Evolutionary conservation across 2,113 vertebrate genomes (phyloP), one percentile per base, ranked within the genome.

Genomic region (Callocephalon fimbriatum): DNA sequence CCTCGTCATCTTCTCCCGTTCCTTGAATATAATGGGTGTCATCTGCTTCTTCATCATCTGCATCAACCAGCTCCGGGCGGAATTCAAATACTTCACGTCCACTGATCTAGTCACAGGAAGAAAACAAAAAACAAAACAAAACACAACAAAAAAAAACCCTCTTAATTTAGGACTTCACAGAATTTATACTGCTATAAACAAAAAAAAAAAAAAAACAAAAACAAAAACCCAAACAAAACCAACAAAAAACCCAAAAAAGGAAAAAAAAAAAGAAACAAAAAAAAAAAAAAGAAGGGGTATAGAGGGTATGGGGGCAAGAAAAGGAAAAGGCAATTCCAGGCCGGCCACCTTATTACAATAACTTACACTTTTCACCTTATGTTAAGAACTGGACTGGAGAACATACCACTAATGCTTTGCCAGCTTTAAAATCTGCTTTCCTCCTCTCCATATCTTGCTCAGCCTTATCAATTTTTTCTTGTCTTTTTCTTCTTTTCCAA

Each of bases 401-500:
- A 98, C 98, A 48, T 98, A 99, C 99, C 98, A 99, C 99, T 56
- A 99, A 82, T 3, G 99, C 99, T 94, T 99, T 99, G 71, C 99
- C 99, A 15, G 99, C 99, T 97, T 99, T 99, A 78, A 99, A 99
- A 88, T 99, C 99, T 1, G 99, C 99, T 98, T 99, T 99, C 91
- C 99, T 99, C 97, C 98, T 99, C 98, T 99, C 99, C 99, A 99
- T 98, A 94, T 99, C 99, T 97, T 99, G 98, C 32, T 98, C 98
- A 35, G 98, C 98, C 96, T 98, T 99, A 77, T 98, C 98, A 65
- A 99, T 98, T 97, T 99, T 99, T 91, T 99, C 99, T 98, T 99
- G 99, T 98, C 99, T 98, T 98, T 99, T 99, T 96, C 99, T 99
- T 98, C 99, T 99, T 96, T 99, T 99, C 99, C 99, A 99, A 9